These are phyloP conservation scores for Andrena dorsata DNA, from an alignment of 2,888 invertebrate species.

Conservation along the genomic window DNA sequence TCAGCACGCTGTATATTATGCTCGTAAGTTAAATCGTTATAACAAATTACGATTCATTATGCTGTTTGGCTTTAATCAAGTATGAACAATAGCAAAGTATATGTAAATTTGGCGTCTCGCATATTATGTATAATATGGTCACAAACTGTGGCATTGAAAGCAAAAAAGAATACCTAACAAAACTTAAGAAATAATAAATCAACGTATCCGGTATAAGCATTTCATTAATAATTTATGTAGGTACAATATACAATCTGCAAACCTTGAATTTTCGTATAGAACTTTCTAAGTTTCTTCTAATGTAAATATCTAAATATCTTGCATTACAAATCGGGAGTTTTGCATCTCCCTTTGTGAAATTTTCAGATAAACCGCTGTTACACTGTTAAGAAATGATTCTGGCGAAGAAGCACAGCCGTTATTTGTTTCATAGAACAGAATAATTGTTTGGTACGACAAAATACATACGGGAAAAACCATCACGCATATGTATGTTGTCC, in stretches of 20 bases:
- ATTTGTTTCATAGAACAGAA: constrained; percentile 47
- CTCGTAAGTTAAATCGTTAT: constrained; percentile 6
- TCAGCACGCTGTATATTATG: constrained; percentile 35
- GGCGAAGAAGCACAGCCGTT: constrained; percentile 62
- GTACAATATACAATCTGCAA: constrained; percentile 33
- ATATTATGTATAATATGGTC: constrained; percentile 43
- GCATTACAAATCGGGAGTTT: neutral
- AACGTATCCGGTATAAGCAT: constrained; percentile 32
- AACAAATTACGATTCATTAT: constrained; percentile 15
- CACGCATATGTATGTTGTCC: constrained; percentile 43
- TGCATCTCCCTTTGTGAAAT: neutral
- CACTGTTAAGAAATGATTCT: constrained; percentile 38
- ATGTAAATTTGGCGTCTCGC: constrained; percentile 50
- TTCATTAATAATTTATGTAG: constrained; percentile 37
- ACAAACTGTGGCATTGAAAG: constrained; percentile 54
- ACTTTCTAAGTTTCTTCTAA: constrained; percentile 6
- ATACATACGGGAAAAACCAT: constrained; percentile 37
- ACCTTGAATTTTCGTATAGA: constrained; percentile 18
- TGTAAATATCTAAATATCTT: constrained; percentile 26
- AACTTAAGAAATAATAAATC: constrained; percentile 30
- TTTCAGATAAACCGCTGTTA: constrained; percentile 20
- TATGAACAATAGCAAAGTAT: constrained; percentile 30
- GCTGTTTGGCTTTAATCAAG: constrained; percentile 35
- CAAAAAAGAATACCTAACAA: constrained; percentile 17
- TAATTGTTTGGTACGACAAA: constrained; percentile 44